Evolutionary conservation across 2,113 vertebrate species (phyloP), one percentile per base, ranked within the genome.

Genomic region (Puntigrus tetrazona): DNA sequence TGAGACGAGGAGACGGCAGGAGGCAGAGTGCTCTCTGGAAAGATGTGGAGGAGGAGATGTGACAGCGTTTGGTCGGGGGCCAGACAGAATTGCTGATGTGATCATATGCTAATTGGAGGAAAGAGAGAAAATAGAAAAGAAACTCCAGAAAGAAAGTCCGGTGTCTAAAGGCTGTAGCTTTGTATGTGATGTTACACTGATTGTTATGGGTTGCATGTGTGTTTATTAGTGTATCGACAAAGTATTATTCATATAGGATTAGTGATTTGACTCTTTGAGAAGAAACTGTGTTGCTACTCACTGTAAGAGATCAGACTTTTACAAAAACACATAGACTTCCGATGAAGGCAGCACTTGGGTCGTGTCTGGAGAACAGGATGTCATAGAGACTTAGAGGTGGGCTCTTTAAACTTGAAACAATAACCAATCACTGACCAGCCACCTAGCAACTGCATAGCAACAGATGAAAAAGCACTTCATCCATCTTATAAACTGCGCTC

Each of bases 81-180:
- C 3, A 25, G n/a, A 57, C 29, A 41, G 80, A 75, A 73, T 20
- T 85, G 86, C 86, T 88, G 87, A 87, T 85, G 82, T 59, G 43
- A 87, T 76, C 74, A 45, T 75, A 88, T 84, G 75, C 29, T 79
- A 74, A 87, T 78, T 61, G 41, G 65, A 20, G 43, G 41, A 50
- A 61, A 79, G 16, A 59, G 59, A 81, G 84, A 87, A 43, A 47
- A 77, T 78, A 25, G 11, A 47, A 61, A 63, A 65, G 25, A 36
- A 14, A 31, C 36, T 47, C 45, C 43, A 7, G 61, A 50, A 29
- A 70, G 61, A 6, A 36, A 36, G 10, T 34, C 27, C 20, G 38
- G 16, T 22, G 25, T 36, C 34, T 38, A 78, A 57, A 38, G 22
- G 2, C 11, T 10, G 45, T 20, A 38, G 50, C 75, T 55, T 57